These are phyloP conservation scores for Portevinia maculata DNA, from an alignment of 2,888 invertebrate species.

Conservation along the genomic window DNA sequence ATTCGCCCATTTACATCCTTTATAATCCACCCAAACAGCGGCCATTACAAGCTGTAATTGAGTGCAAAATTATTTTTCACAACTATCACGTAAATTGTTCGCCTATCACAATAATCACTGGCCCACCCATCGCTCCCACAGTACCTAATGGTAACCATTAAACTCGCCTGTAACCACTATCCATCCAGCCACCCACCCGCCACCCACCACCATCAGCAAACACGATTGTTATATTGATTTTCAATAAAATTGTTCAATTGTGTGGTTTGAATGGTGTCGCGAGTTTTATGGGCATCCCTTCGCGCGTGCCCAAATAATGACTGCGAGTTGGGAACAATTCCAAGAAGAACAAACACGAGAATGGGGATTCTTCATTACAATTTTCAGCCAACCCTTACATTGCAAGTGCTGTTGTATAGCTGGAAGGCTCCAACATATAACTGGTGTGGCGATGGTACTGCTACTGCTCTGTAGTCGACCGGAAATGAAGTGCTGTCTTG, in stretches of 20 bases:
- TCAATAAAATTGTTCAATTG: constrained; percentile 66
- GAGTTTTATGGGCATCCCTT: constrained; percentile 15
- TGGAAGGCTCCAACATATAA: constrained; percentile 34
- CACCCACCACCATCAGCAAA: not conserved
- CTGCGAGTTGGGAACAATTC: constrained; percentile 49
- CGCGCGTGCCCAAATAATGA: constrained; percentile 19
- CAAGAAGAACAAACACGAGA: constrained; percentile 61
- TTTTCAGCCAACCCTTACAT: constrained; percentile 17
- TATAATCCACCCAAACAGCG: no score
- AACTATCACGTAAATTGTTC: constrained; percentile 6
- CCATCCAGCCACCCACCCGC: no score
- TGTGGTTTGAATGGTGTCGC: constrained; percentile 48
- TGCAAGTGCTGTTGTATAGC: not conserved
- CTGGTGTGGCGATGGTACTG: constrained; percentile 16
- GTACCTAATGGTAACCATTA: no score
- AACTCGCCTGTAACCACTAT: no score
- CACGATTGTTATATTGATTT: constrained; percentile 54
- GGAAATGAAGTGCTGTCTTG: constrained; percentile 71
- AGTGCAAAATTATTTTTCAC: constrained; percentile 51
- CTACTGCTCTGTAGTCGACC: constrained; percentile 51
- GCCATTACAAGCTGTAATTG: constrained; percentile 30
- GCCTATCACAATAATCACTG: no score
- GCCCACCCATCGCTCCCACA: no score
- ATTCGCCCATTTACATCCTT: no score
- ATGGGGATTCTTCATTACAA: constrained; percentile 63